phyloP scores from a whole-genome alignment of 2,888 invertebrate species.

The Nezara viridula region DNA sequence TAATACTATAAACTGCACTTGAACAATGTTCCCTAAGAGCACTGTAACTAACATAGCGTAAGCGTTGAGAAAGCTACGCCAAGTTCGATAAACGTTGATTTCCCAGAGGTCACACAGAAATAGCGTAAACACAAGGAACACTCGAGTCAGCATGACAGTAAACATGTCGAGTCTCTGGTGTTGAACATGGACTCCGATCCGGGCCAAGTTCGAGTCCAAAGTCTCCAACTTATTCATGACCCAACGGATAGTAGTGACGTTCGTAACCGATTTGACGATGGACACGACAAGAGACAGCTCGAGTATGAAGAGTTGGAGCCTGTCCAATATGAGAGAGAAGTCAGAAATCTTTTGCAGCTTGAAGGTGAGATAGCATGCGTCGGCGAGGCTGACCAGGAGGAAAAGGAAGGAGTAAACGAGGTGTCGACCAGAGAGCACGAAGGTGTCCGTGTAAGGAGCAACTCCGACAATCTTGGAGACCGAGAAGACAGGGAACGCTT shows the following conservation, averaged over 20 bases:
- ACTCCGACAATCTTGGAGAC: slow-evolving; percentile 61
- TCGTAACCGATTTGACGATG: slow-evolving; percentile 54
- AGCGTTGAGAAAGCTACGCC: slow-evolving; percentile 42
- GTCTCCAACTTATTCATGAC: slow-evolving; percentile 58
- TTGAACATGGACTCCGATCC: slow-evolving; percentile 59
- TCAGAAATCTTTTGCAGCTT: slow-evolving; percentile 54
- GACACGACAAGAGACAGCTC: slow-evolving; percentile 54
- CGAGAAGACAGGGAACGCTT: slow-evolving; percentile 58
- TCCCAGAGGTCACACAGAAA: slow-evolving; percentile 55
- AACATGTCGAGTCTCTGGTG: slow-evolving; percentile 54
- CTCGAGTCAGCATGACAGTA: slow-evolving; percentile 43
- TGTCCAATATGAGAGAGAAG: slow-evolving; percentile 62
- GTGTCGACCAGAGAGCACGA: slow-evolving; percentile 42
- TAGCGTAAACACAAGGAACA: slow-evolving; percentile 55
- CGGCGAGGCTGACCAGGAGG: slow-evolving; percentile 47
- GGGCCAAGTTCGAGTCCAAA: slow-evolving; percentile 58
- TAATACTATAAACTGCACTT: slow-evolving; percentile 62
- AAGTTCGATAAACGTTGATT: slow-evolving; percentile 17
- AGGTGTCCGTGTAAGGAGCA: slow-evolving; percentile 58
- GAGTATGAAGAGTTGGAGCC: slow-evolving; percentile 59
- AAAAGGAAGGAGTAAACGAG: background rate
- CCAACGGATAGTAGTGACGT: slow-evolving; percentile 47
- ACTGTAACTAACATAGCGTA: slow-evolving; percentile 62
- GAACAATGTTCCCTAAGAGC: slow-evolving; percentile 54
- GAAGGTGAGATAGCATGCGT: slow-evolving; percentile 60